These are phyloP conservation scores for Sitodiplosis mosellana DNA, from an alignment of 1,140 invertebrate species.

Conservation along the genomic window DNA sequence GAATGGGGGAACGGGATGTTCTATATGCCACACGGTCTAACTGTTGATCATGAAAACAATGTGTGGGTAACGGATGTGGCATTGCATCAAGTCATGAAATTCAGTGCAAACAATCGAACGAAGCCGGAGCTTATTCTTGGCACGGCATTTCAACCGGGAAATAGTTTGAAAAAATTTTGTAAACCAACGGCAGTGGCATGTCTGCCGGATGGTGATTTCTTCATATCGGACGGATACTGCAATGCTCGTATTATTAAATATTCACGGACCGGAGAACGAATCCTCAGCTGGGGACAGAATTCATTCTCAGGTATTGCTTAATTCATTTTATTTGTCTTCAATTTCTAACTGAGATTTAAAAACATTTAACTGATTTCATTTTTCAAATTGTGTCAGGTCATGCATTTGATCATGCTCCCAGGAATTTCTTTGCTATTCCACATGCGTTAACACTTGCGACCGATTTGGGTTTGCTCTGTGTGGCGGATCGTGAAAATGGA, in stretches of 20 bases:
- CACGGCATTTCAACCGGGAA: constrained; percentile 58
- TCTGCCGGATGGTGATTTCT: constrained; percentile 65
- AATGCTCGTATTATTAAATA: constrained; percentile 82
- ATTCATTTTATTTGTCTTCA: background rate
- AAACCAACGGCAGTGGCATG: constrained; percentile 87
- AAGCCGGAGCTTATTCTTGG: constrained; percentile 28
- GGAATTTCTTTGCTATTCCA: constrained; percentile 51
- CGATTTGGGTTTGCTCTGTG: constrained; percentile 54
- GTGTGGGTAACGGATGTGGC: constrained; percentile 82
- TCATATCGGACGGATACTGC: constrained; percentile 89
- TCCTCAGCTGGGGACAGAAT: constrained; percentile 42
- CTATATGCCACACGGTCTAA: constrained; percentile 85
- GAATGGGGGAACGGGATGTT: constrained; percentile 74
- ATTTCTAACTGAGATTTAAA: too few species aligned
- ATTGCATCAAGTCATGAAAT: constrained; percentile 80
- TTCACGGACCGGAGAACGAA: constrained; percentile 42
- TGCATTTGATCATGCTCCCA: constrained; percentile 21
- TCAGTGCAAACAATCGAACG: constrained; percentile 27
- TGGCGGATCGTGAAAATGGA: constrained; percentile 84
- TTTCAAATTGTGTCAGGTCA: constrained; percentile 8
- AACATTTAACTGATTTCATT: constrained; percentile 4
- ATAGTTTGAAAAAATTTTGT: constrained; percentile 65
- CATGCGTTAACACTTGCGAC: constrained; percentile 68
- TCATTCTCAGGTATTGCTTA: constrained; percentile 14
- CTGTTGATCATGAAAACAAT: constrained; percentile 63